phyloP scores from a whole-genome alignment of 2,113 vertebrate species.

The Microcebus jonahi region DNA sequence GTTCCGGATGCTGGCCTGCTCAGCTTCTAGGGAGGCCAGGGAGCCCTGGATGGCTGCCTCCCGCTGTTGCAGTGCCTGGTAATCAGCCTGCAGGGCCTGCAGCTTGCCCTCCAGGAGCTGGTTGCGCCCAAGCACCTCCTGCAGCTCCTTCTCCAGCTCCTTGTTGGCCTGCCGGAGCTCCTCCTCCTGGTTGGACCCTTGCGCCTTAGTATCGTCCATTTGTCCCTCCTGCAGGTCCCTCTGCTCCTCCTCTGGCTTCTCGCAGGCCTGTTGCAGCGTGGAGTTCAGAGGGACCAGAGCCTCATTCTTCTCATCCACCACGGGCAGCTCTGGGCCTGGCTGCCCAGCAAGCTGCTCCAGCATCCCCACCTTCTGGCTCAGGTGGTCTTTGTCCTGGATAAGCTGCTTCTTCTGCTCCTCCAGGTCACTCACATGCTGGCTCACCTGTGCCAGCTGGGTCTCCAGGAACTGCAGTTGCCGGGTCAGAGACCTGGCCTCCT shows the following conservation, averaged over 20 bases:
- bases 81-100: constrained; percentile 84
- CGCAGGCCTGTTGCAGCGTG: constrained; percentile 80
- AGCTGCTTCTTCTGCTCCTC: constrained; percentile 89
- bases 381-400: constrained; percentile 82
- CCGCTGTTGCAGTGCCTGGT: constrained; percentile 84
- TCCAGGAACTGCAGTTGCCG: constrained; percentile 86
- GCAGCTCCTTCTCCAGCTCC: constrained; percentile 87
- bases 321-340: constrained; percentile 49
- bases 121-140: constrained; percentile 82
- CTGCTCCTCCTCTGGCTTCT: constrained; percentile 81
- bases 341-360: constrained; percentile 82
- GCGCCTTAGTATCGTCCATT: constrained; percentile 78
- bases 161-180: constrained; percentile 85
- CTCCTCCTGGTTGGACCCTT: constrained; percentile 84
- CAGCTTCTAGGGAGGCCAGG: constrained; percentile 81
- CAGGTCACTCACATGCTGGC: constrained; percentile 86
- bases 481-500: constrained; percentile 79
- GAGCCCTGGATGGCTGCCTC: constrained; percentile 83
- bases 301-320: constrained; percentile 76
- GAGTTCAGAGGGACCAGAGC: constrained; percentile 81
- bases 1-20: constrained; percentile 86
- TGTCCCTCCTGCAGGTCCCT: constrained; percentile 79
- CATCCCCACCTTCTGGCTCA: constrained; percentile 78
- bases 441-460: constrained; percentile 84
- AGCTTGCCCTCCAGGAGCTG: constrained; percentile 84